phyloP scores from a whole-genome alignment of 2,113 vertebrate genomes.

The Pica pica region DNA sequence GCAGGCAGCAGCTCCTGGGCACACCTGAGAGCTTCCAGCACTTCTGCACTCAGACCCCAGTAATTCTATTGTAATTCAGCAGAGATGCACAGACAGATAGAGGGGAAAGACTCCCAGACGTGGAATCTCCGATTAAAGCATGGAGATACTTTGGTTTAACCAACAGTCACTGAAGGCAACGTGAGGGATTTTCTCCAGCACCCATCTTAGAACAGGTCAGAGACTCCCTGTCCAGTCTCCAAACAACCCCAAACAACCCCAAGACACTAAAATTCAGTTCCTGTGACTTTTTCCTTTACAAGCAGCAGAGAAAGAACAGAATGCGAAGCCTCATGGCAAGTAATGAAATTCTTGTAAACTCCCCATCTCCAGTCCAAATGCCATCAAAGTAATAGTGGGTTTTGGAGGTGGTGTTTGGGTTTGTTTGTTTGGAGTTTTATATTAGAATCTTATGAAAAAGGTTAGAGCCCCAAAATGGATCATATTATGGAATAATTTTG shows the following conservation, averaged over 20 bases:
- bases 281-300: background rate
- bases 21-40: background rate
- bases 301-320: background rate
- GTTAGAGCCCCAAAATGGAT: background rate
- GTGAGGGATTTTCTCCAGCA: background rate
- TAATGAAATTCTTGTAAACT: background rate
- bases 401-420: background rate
- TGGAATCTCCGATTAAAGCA: background rate
- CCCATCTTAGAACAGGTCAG: background rate
- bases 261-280: background rate
- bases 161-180: background rate
- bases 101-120: background rate
- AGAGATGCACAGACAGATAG: background rate
- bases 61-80: rapidly evolving
- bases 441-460: background rate
- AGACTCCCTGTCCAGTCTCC: background rate
- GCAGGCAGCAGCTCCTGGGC: background rate
- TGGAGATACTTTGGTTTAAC: background rate
- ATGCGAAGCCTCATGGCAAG: background rate
- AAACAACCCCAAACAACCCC: background rate
- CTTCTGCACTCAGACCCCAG: background rate
- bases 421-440: background rate
- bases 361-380: background rate
- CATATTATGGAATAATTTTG: background rate
- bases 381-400: background rate